These are phyloP conservation scores for Ophion obscuratus DNA, from an alignment of 2,888 invertebrate species.

Conservation along the genomic window DNA sequence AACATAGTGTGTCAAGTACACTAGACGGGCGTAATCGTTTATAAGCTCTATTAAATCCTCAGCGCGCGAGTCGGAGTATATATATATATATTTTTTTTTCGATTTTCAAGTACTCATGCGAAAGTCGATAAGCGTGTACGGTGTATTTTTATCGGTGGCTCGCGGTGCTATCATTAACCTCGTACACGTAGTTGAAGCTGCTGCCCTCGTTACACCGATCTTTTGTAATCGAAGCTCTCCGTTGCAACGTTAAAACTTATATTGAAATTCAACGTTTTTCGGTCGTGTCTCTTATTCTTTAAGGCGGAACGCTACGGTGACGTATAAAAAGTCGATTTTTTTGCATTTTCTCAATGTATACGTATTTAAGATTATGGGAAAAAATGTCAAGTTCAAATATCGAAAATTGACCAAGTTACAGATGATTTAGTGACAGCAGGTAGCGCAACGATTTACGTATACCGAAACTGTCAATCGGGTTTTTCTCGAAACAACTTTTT, in stretches of 20 bases:
- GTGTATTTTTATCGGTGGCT: slow-evolving; percentile 47
- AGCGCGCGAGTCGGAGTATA: not conserved
- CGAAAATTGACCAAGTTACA: too few species aligned
- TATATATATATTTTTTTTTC: slow-evolving; percentile 4
- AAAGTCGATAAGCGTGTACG: slow-evolving; percentile 24
- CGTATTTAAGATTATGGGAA: too few species aligned
- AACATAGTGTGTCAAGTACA: not conserved
- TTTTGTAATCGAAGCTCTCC: not conserved
- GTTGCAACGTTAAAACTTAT: not conserved
- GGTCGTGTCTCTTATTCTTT: too few species aligned
- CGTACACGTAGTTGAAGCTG: slow-evolving; percentile 2
- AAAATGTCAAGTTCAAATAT: too few species aligned
- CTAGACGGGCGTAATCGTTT: slow-evolving; percentile 26
- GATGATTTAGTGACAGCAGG: too few species aligned
- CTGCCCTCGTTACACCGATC: not conserved
- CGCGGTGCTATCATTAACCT: slow-evolving; percentile 27
- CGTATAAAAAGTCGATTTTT: too few species aligned
- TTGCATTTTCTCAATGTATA: too few species aligned
- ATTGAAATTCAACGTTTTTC: too few species aligned
- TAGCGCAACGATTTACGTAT: too few species aligned
- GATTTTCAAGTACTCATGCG: slow-evolving; percentile 10
- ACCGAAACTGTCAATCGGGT: too few species aligned
- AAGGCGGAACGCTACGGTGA: too few species aligned
- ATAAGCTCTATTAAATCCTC: slow-evolving; percentile 31
- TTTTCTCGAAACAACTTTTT: too few species aligned